These are phyloP conservation scores for Spisula subtruncata DNA, from an alignment of 2,888 invertebrate genomes.

Conservation along the genomic window DNA sequence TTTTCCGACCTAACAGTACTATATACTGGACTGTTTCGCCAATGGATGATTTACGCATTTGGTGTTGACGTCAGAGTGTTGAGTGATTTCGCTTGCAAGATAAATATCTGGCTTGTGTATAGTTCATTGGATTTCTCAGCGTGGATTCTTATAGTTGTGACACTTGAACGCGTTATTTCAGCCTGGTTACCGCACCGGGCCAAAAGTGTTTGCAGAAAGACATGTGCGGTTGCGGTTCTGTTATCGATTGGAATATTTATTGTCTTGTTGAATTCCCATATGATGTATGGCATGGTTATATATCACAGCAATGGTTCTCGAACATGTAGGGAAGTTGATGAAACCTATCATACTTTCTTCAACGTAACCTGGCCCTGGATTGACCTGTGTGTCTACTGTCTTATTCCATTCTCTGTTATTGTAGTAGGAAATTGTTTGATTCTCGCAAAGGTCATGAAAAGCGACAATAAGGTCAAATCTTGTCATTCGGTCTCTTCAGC, in stretches of 20 bases:
- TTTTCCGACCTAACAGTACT: conserved; percentile 78
- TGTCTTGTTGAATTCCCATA: conserved; percentile 75
- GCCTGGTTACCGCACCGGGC: conserved; percentile 80
- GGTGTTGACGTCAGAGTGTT: conserved; percentile 75
- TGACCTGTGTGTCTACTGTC: conserved; percentile 79
- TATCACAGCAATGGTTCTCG: background rate
- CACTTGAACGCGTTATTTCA: conserved; percentile 80
- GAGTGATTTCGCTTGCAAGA: conserved; percentile 71
- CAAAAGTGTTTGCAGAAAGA: conserved; percentile 72
- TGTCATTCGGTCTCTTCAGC: background rate
- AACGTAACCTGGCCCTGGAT: conserved; percentile 80
- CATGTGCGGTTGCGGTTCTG: conserved; percentile 64
- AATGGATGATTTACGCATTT: conserved; percentile 71
- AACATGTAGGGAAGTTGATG: conserved; percentile 59
- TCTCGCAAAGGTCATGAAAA: conserved; percentile 73
- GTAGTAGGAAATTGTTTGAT: conserved; percentile 80
- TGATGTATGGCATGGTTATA: conserved; percentile 74
- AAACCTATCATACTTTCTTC: conserved; percentile 70
- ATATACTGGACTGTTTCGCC: conserved; percentile 80
- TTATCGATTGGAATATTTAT: conserved; percentile 64
- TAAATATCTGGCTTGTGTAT: conserved; percentile 72
- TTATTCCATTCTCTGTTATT: conserved; percentile 80
- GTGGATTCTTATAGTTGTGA: conserved; percentile 84
- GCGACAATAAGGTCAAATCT: conserved; percentile 56
- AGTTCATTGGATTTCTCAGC: conserved; percentile 79